Conservation (phyloP, 1,140 invertebrate genomes). For the Cydia amplana region DNA sequence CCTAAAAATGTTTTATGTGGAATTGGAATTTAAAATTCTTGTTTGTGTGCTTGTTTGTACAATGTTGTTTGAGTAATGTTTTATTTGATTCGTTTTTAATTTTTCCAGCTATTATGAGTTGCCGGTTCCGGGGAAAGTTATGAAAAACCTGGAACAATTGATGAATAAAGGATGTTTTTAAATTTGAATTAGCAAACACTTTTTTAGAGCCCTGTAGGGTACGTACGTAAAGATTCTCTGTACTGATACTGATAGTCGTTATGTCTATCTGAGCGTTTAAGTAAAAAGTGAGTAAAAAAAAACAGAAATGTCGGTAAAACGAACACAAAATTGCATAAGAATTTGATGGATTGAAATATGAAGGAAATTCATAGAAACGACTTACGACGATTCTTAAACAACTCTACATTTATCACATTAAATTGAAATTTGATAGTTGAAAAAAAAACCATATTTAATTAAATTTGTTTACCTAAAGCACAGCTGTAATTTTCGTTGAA, state of each 20-base stretch:
- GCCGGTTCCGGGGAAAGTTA: background rate
- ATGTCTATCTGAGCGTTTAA: too few relatives aligned
- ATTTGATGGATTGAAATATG: too few relatives aligned
- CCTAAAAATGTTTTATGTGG: background rate
- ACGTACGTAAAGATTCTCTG: too few relatives aligned
- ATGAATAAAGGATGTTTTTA: background rate
- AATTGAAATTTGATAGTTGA: too few relatives aligned
- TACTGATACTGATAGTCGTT: too few relatives aligned
- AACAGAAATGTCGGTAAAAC: too few relatives aligned
- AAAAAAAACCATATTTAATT: background rate
- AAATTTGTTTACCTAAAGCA: background rate
- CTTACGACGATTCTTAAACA: too few relatives aligned
- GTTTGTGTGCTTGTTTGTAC: background rate
- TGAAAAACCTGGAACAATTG: background rate
- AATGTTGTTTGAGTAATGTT: background rate
- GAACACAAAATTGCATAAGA: too few relatives aligned
- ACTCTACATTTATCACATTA: too few relatives aligned
- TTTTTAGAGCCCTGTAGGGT: background rate
- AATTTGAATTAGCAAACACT: background rate
- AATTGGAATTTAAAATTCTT: background rate
- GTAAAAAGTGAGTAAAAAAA: too few relatives aligned
- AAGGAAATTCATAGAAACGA: too few relatives aligned
- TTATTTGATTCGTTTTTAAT: conserved; percentile 13
- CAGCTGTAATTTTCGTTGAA: background rate
- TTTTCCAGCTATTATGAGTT: background rate